These are phyloP conservation scores for Sesia bembeciformis DNA, from an alignment of 2,888 invertebrate species.

Conservation along the genomic window DNA sequence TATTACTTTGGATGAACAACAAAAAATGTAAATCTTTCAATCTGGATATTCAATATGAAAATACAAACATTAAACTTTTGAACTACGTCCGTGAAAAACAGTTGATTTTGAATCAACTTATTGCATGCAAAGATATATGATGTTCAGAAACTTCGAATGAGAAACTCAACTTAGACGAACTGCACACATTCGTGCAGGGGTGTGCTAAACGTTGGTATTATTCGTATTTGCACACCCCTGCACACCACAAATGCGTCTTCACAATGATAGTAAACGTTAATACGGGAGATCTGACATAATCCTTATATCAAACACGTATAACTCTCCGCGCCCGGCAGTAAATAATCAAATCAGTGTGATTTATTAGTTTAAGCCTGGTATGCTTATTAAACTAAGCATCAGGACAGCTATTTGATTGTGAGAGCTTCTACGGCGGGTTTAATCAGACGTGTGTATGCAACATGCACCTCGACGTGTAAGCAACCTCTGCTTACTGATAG, in stretches of 20 bases:
- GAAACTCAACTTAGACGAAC: too few species aligned
- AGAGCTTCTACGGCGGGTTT: slow-evolving; percentile 2
- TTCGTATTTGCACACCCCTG: not conserved
- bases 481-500: not conserved
- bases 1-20: too few species aligned
- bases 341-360: slow-evolving; percentile 64
- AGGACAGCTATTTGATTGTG: slow-evolving; percentile 41
- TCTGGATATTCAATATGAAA: too few species aligned
- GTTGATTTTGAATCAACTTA: too few species aligned
- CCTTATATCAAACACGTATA: slow-evolving; percentile 23
- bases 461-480: not conserved
- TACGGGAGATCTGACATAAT: slow-evolving; percentile 27
- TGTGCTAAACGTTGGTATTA: too few species aligned
- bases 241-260: not conserved
- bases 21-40: too few species aligned
- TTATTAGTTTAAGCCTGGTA: slow-evolving; percentile 50
- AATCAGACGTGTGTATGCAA: not conserved
- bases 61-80: too few species aligned
- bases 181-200: too few species aligned
- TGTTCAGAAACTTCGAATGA: too few species aligned
- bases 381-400: slow-evolving; percentile 53
- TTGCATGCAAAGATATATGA: too few species aligned
- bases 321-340: slow-evolving; percentile 28
- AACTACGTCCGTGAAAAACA: too few species aligned
- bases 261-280: slow-evolving; percentile 11